Evolutionary conservation across 2,797 vertebrate species (phyloP), one percentile per base, ranked within the genome.

Genomic region (Hybognathus amarus): DNA sequence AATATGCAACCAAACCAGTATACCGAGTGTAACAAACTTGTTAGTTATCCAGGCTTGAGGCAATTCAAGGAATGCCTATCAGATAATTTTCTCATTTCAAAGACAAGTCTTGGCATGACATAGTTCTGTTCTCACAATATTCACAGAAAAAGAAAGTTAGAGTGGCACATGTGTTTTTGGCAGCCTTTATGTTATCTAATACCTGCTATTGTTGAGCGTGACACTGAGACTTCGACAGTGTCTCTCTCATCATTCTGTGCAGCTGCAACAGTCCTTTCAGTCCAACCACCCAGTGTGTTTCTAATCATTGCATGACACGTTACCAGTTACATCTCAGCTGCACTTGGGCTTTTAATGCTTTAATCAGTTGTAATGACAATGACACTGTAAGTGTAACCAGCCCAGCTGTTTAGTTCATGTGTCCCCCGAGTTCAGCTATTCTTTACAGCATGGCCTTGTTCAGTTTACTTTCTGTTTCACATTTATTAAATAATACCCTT

Each of bases 201-300:
- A 70, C 61, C 61, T 85, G n/a, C 77, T 70, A 45, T 76, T 66
- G 79, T 83, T 78, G 38, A 27, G 42, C 36, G 74, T 77, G 45
- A 81, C 78, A 67, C 54, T 63, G 40, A 82, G 76, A 69, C 75
- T 68, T 38, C 33, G 38, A 78, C 61, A 56, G 38, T 59, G 33
- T 33, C 74, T 64, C 83, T 66, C 76, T 71, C 74, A 17, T n/a
- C 6, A 7, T 24, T 13, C 59, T 7, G 6, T 73, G 54, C 27
- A 69, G 40, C 54, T 63, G 75, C 54, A 33, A 68, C 82, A 20
- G 59, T 80, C 24, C 38, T 67, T 80, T 47, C 69, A 67, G 22
- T 56, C 56, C 11, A 40, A 11, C 76, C 82, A 79, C 74, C 68
- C 79, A 78, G 47, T 45, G 7, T 22, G 47, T 56, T 47, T 27